These are phyloP conservation scores for Meloe dianella DNA, from an alignment of 2,888 invertebrate genomes.

Conservation along the genomic window DNA sequence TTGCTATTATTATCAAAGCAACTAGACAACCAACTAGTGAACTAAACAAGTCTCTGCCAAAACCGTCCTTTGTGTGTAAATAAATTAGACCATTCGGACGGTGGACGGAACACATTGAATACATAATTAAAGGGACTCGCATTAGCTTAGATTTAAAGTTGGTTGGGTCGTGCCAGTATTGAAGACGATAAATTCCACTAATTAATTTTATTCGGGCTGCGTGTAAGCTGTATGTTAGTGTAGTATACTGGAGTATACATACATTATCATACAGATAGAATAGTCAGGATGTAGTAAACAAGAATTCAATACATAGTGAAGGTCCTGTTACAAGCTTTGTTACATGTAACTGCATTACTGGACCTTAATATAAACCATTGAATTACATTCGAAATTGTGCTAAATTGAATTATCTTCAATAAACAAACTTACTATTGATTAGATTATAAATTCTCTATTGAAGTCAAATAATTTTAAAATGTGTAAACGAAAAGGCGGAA, in stretches of 20 bases:
- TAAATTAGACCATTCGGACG: constrained; percentile 48
- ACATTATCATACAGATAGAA: constrained; percentile 23
- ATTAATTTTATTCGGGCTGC: constrained; percentile 55
- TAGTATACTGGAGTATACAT: constrained; percentile 31
- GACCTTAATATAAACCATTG: not conserved
- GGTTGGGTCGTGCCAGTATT: constrained; percentile 47
- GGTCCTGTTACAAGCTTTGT: not conserved
- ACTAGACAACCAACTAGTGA: not conserved
- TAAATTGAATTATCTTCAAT: too few species aligned
- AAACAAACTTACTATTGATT: too few species aligned
- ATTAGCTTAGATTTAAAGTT: constrained; percentile 52
- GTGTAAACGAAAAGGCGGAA: constrained; percentile 11
- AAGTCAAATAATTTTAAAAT: constrained; percentile 1
- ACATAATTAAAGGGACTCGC: constrained; percentile 50
- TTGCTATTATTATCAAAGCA: not conserved
- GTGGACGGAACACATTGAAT: constrained; percentile 46
- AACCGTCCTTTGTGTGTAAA: constrained; percentile 38
- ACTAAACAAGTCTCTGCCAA: not conserved
- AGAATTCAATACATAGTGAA: not conserved
- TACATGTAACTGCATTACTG: not conserved
- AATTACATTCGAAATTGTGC: not conserved
- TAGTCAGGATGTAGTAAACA: constrained; percentile 13
- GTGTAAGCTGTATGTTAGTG: constrained; percentile 47
- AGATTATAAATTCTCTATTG: too few species aligned
- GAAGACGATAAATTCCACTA: constrained; percentile 54